These are phyloP conservation scores for Eublepharis macularius DNA, from an alignment of 2,113 vertebrate species.

Conservation along the genomic window DNA sequence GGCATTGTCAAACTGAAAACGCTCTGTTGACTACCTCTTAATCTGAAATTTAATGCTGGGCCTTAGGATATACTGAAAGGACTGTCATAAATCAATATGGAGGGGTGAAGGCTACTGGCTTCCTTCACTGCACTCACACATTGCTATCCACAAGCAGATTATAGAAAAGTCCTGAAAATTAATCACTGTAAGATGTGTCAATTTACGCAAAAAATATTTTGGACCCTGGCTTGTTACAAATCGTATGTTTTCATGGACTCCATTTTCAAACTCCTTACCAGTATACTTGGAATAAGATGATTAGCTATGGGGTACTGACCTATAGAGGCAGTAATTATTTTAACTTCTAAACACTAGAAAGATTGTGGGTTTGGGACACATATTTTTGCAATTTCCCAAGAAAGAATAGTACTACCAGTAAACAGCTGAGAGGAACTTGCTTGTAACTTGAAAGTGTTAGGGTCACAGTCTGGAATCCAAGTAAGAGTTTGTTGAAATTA, in stretches of 20 bases:
- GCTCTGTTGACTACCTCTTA: neutral
- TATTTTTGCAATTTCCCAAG: neutral
- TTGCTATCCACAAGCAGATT: neutral
- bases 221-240: neutral
- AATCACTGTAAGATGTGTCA: neutral
- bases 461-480: neutral
- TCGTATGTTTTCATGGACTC: neutral
- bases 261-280: neutral
- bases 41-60: neutral
- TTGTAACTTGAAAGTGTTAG: neutral
- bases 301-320: neutral
- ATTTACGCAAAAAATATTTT: neutral
- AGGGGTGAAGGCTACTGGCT: neutral
- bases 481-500: neutral
- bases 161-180: neutral
- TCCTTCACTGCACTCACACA: neutral
- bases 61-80: neutral
- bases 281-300: neutral
- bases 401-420: neutral
- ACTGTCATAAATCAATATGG: neutral
- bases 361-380: neutral
- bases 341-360: neutral
- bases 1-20: neutral
- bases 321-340: neutral
- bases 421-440: neutral